phyloP scores from a whole-genome alignment of 2,113 vertebrate genomes.

The Corythaeola cristata region DNA sequence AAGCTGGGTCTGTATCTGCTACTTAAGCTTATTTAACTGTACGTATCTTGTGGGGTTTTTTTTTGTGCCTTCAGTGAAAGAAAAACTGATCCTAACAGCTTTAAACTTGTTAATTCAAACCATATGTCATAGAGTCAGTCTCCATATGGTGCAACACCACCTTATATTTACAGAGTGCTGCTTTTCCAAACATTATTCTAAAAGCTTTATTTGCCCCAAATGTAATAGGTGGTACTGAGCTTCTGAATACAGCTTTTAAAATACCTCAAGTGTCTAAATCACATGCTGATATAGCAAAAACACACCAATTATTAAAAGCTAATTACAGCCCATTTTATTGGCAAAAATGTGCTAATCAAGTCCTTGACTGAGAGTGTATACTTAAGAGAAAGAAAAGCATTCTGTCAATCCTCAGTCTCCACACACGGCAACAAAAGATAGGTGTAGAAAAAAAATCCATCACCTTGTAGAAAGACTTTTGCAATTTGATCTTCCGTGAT shows the following conservation, averaged over 20 bases:
- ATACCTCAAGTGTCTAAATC: constrained; percentile 39
- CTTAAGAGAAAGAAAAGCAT: constrained; percentile 29
- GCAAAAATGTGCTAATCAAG: constrained; percentile 71
- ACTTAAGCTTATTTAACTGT: constrained; percentile 71
- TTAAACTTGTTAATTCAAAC: constrained; percentile 87
- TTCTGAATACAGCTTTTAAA: constrained; percentile 57
- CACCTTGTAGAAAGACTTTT: not conserved
- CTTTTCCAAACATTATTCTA: constrained; percentile 80
- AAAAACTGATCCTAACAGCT: constrained; percentile 88
- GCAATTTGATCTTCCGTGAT: not conserved
- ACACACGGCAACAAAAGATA: not conserved
- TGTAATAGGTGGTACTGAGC: constrained; percentile 58
- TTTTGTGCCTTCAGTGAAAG: constrained; percentile 75
- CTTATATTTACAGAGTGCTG: constrained; percentile 81
- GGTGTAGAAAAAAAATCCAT: not conserved
- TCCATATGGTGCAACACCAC: constrained; percentile 81
- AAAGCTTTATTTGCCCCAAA: constrained; percentile 76
- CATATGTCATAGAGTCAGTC: constrained; percentile 81
- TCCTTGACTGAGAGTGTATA: constrained; percentile 10
- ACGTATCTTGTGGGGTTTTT: constrained; percentile 60
- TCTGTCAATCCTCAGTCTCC: constrained; percentile 3
- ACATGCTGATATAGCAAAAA: constrained; percentile 62
- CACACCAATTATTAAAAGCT: constrained; percentile 63
- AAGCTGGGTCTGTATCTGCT: constrained; percentile 59
- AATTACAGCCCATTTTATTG: constrained; percentile 69